These are phyloP conservation scores for Polyommatus icarus DNA, from an alignment of 2,888 invertebrate species.

Conservation along the genomic window DNA sequence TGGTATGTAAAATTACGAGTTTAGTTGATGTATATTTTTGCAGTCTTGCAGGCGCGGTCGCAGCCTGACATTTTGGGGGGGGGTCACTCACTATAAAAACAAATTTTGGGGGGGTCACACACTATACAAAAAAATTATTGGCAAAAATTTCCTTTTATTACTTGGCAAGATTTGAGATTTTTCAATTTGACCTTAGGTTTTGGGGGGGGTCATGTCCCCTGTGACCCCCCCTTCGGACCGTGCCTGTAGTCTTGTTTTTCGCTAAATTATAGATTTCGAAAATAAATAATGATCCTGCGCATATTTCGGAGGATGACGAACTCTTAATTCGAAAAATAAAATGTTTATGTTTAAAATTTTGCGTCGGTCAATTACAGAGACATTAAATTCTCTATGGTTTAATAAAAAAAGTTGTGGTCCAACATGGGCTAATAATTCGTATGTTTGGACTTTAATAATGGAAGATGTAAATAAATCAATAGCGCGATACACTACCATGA, in stretches of 20 bases:
- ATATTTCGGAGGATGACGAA: neutral
- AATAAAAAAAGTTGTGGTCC: neutral
- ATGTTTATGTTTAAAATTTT: neutral
- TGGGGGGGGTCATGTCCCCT: too few relatives aligned
- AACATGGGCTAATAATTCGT: neutral
- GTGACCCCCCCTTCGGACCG: too few relatives aligned
- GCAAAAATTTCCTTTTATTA: too few relatives aligned
- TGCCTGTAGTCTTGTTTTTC: neutral
- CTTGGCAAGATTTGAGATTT: too few relatives aligned
- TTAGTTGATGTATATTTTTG: neutral
- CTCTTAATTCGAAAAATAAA: neutral
- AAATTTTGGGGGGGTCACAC: too few relatives aligned
- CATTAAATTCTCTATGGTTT: neutral
- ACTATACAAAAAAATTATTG: too few relatives aligned
- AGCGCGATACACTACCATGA: neutral
- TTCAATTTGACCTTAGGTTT: too few relatives aligned
- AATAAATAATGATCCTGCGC: neutral
- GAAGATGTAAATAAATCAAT: neutral
- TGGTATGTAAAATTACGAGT: neutral
- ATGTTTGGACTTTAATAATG: neutral
- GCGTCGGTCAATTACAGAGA: neutral
- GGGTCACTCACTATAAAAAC: too few relatives aligned
- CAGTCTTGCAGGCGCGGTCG: too few relatives aligned
- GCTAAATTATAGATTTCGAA: neutral
- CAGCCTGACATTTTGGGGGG: too few relatives aligned